phyloP scores from a whole-genome alignment of 2,113 vertebrate genomes.

The Haemorhous mexicanus region DNA sequence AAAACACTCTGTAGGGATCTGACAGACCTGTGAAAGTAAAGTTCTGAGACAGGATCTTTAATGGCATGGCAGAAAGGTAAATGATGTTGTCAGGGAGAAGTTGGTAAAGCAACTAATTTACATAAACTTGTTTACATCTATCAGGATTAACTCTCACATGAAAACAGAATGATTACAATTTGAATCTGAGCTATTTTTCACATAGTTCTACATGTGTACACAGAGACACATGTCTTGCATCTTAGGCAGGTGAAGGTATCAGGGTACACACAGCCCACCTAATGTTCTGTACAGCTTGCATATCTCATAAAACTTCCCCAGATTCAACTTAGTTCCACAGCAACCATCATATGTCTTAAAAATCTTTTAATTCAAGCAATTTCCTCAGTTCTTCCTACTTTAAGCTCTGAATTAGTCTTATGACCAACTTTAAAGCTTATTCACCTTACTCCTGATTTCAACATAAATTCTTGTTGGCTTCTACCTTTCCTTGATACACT shows the following conservation, averaged over 20 bases:
- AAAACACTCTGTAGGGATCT: neutral
- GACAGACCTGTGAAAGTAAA: neutral
- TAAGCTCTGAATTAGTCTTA: neutral
- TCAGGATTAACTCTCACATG: neutral
- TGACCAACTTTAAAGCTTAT: neutral
- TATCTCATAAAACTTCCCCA: neutral
- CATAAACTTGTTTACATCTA: neutral
- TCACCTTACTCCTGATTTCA: neutral
- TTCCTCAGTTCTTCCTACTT: neutral
- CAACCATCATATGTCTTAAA: neutral
- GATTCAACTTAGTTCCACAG: neutral
- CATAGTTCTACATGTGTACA: neutral
- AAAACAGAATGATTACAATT: neutral
- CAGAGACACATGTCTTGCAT: neutral
- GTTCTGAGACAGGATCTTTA: conserved; percentile 5
- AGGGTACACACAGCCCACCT: neutral
- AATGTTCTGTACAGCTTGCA: neutral
- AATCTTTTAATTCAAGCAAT: neutral
- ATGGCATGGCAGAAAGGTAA: neutral
- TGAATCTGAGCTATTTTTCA: neutral
- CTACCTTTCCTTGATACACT: neutral
- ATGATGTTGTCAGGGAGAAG: neutral
- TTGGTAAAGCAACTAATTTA: neutral
- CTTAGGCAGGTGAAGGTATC: neutral
- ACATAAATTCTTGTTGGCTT: neutral